Conservation (phyloP, 2,797 vertebrate species). For the Jordanella pulchra region DNA sequence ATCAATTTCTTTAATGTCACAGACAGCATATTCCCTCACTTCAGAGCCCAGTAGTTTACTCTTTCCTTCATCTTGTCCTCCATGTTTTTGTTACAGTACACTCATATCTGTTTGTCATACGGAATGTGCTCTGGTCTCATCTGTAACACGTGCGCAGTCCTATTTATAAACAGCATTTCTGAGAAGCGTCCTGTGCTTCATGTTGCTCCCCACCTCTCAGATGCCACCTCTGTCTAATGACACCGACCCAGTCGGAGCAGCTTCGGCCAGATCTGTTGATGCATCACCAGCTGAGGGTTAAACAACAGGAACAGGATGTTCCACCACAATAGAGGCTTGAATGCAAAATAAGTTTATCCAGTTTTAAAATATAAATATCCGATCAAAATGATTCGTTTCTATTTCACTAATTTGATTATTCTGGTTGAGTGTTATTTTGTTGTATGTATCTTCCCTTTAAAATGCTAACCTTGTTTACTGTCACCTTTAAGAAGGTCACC, state of each 20-base stretch:
- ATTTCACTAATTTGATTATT: not conserved
- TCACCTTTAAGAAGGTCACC: constrained; percentile 68
- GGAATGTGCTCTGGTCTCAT: constrained; percentile 53
- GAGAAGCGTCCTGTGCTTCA: constrained; percentile 61
- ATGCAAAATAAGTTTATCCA: not conserved
- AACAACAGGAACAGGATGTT: not conserved
- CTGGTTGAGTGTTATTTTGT: not conserved
- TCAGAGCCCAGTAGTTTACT: not conserved
- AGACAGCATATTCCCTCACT: not conserved
- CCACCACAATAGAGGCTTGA: not conserved
- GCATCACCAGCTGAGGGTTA: constrained; percentile 4
- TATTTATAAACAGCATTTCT: constrained; percentile 82
- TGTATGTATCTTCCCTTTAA: not conserved
- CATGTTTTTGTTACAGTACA: constrained; percentile 6
- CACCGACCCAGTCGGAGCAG: constrained; percentile 15
- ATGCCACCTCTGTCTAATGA: constrained; percentile 24
- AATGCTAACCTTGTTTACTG: constrained; percentile 19
- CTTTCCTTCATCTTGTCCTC: not conserved
- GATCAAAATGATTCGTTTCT: not conserved
- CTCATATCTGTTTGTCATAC: constrained; percentile 22
- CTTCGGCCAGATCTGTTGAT: constrained; percentile 9
- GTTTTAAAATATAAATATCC: not conserved
- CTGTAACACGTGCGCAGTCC: constrained; percentile 46
- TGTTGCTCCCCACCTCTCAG: constrained; percentile 55
- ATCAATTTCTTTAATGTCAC: not conserved